Base-by-base conservation (phyloP, 2,888 invertebrate species). In the Drosophila cognata region DNA sequence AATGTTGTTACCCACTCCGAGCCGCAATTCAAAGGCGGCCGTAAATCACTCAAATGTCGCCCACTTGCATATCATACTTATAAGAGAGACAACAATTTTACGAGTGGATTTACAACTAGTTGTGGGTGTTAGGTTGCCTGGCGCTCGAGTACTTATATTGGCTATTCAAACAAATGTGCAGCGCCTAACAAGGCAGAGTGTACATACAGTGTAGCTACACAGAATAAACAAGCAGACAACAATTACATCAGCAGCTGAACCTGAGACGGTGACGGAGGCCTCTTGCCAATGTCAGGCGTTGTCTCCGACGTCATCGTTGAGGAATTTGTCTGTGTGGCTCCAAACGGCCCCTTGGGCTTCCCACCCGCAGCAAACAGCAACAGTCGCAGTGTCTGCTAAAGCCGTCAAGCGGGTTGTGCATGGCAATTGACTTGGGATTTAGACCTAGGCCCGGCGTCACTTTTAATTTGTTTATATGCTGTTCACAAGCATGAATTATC, bases 11-110 rank as follows among this genome's bases (percentile, higher is more conserved):
- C 78, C 81, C 86, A 83, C 89, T 76, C 65, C 18, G 51, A 75
- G 59, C 70, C 87, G 89, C 88, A 85, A 25, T 74, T 67, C 60
- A 82, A 73, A 82, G 74, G 63, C 73, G 74, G 65, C 70, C 72
- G 78, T 85, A 85, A 87, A 85, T 85, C 89, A 84, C 67, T 89
- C 89, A 89, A 89, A 74, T 68, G 53, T 68, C 82, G 78, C 85
- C 89, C 83, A 89, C 88, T 71, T 50, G 16, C 66, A 16, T 56
- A 38, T 35, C 43, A 28, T 16, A 18, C 29, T 28, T 3, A 10
- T 16, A 43, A 21, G 41, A 31, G 36, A 36, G 51, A 57, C 53
- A 73, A 67, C 79, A 52, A 63, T 79, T 72, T 76, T 73, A 70
- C 63, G 77, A 69, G 66, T 66, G 63, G 63, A 66, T 80, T 78